Conservation (phyloP, 2,113 vertebrate genomes). For the Asarcornis scutulata region DNA sequence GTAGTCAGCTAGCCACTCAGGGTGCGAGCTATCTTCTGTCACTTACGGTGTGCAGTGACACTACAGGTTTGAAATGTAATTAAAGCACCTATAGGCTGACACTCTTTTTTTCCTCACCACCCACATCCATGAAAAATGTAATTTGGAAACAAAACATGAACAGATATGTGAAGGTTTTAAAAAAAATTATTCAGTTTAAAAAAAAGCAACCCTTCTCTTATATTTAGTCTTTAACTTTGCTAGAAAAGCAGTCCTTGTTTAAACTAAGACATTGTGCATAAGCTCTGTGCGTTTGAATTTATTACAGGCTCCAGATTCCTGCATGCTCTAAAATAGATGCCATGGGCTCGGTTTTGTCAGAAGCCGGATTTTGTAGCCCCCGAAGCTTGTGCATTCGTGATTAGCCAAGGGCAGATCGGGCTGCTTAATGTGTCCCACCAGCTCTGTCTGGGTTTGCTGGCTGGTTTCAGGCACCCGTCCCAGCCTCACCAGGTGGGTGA, state of each 20-base stretch:
- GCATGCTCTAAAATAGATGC: not conserved
- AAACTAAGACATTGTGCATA: not conserved
- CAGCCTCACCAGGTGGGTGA: not conserved
- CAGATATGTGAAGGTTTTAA: not conserved
- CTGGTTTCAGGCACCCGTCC: not conserved
- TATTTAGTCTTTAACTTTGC: not conserved
- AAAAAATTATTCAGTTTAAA: not conserved
- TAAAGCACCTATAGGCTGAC: not conserved
- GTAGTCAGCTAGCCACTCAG: not conserved
- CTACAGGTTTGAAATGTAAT: not conserved
- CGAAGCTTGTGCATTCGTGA: not conserved
- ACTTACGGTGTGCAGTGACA: not conserved
- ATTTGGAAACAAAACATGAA: slow-evolving; percentile 14
- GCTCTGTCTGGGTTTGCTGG: not conserved
- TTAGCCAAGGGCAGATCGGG: not conserved
- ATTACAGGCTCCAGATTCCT: not conserved
- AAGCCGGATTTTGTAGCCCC: not conserved
- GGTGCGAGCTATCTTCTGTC: not conserved
- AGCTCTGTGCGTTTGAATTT: not conserved
- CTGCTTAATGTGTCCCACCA: not conserved
- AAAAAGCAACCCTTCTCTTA: not conserved
- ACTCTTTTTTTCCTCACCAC: not conserved
- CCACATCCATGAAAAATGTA: not conserved
- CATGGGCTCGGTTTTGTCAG: not conserved
- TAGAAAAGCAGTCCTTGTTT: not conserved